Percentiles rank a stretch among this genome's conserved stretches.
These are phyloP conservation scores for Oryzias javanicus DNA, from an alignment of 2,113 vertebrate species.

Conservation along the genomic window DNA sequence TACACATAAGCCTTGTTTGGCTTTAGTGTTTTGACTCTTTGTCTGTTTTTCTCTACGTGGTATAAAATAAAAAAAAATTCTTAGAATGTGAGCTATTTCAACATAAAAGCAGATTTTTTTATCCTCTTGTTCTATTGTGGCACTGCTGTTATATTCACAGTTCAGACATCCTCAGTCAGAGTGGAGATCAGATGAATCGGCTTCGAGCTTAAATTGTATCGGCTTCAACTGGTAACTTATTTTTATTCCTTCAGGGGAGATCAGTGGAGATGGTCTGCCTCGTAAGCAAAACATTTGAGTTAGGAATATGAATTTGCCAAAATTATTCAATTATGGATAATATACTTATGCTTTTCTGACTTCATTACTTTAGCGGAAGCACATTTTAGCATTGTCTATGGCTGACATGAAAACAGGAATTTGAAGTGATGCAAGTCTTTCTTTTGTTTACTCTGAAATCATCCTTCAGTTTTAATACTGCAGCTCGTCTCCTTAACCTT, in stretches of 20 bases:
- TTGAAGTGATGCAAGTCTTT: no score
- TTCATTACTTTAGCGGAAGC: no score
- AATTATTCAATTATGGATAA: no score
- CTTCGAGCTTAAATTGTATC: constrained; percentile 29
- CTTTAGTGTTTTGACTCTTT: constrained; percentile 43
- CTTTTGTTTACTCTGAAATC: no score
- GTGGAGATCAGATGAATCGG: constrained; percentile 2
- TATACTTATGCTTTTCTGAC: no score
- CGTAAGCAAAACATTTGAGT: constrained; percentile 11
- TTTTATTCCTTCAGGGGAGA: not conserved
- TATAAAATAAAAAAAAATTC: constrained; percentile 22
- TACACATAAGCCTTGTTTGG: constrained; percentile 47
- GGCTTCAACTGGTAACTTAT: not conserved
- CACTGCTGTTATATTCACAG: no score
- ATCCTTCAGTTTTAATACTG: no score
- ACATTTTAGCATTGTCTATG: no score
- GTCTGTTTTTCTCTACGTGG: constrained; percentile 24
- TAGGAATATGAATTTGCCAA: not conserved
- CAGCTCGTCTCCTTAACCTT: no score
- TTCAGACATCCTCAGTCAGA: no score
- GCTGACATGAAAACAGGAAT: no score
- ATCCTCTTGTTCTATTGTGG: constrained; percentile 5
- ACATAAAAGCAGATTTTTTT: constrained; percentile 36
- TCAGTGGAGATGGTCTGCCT: constrained; percentile 17
- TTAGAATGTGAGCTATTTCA: constrained; percentile 31